A percentile compares a stretch with the other conserved stretches of the same genome.
phyloP scores from a whole-genome alignment of 1,140 invertebrate genomes.

The Meloidogyne floridensis region DNA sequence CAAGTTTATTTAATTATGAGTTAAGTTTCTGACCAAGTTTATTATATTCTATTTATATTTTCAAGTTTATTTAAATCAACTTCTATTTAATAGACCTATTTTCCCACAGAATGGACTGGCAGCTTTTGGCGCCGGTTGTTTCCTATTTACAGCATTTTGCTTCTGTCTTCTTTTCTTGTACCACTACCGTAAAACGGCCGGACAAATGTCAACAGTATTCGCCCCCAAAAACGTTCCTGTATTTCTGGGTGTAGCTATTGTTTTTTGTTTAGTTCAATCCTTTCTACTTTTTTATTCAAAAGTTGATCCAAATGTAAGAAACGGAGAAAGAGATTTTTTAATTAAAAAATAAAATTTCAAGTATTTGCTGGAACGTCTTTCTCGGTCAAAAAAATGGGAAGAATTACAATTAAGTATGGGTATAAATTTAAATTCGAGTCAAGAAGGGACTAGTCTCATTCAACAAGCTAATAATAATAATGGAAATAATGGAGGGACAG shows the following conservation, averaged over 20 bases:
- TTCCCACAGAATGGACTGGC: constrained; percentile 12
- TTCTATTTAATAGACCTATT: too few relatives aligned
- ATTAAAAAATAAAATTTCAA: not conserved
- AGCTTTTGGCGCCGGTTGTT: constrained; percentile 26
- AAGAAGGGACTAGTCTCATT: not conserved
- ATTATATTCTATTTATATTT: not conserved
- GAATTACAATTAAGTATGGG: constrained; percentile 28
- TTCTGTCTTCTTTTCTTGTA: constrained; percentile 24
- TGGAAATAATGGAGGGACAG: not conserved
- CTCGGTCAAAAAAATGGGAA: constrained; percentile 31
- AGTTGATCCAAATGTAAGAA: constrained; percentile 15
- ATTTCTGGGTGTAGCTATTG: constrained; percentile 21
- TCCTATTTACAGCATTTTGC: constrained; percentile 24
- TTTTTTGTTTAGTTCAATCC: constrained; percentile 28
- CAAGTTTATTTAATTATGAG: too few relatives aligned
- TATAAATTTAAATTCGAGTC: constrained; percentile 18
- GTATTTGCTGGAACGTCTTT: constrained; percentile 22
- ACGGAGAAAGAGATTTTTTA: too few relatives aligned
- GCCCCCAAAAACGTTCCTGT: constrained; percentile 31
- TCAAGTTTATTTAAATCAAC: not conserved
- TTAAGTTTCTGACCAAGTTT: too few relatives aligned
- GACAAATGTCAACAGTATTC: constrained; percentile 29
- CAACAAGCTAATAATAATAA: not conserved
- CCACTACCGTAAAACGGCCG: constrained; percentile 27
- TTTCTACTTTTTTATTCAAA: constrained; percentile 30